Percentiles rank a stretch among this genome's conserved stretches.
Evolutionary conservation across 2,797 vertebrate genomes (phyloP).

Genomic region (Aeoliscus strigatus): DNA sequence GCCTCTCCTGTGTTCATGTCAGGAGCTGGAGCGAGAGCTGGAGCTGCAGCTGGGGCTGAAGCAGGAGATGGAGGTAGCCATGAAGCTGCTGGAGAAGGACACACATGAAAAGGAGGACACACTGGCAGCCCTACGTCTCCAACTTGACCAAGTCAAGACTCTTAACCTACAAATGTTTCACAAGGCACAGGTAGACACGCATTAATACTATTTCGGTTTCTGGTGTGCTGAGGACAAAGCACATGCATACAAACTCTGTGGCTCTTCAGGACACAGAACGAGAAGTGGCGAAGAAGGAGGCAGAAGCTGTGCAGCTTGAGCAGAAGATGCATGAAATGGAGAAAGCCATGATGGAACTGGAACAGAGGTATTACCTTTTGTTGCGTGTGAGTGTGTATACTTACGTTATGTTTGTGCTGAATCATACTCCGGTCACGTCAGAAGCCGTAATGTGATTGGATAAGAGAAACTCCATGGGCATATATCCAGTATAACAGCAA

Average conservation of each 20-base stretch:
- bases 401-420: too few relatives aligned
- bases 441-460: too few relatives aligned
- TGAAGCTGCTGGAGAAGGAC: constrained; percentile 99
- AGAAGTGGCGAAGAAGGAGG: constrained; percentile 82
- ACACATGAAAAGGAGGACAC: constrained; percentile 97
- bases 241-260: constrained; percentile 1
- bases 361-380: constrained; percentile 67
- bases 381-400: not conserved
- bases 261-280: constrained; percentile 76
- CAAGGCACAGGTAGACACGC: constrained; percentile 94
- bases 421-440: too few relatives aligned
- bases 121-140: constrained; percentile 89
- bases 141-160: constrained; percentile 89
- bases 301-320: constrained; percentile 81
- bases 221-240: not conserved
- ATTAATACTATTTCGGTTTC: not conserved
- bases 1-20: constrained; percentile 5
- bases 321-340: constrained; percentile 85
- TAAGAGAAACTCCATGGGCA: too few relatives aligned
- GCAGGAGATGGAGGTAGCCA: constrained; percentile 98
- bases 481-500: too few relatives aligned
- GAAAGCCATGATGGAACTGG: constrained; percentile 81
- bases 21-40: constrained; percentile 98
- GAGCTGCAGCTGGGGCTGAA: constrained; percentile 97
- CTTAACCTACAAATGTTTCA: constrained; percentile 93